Base-by-base conservation (phyloP, 1,140 invertebrate species). In the Drosophila chauvacae region DNA sequence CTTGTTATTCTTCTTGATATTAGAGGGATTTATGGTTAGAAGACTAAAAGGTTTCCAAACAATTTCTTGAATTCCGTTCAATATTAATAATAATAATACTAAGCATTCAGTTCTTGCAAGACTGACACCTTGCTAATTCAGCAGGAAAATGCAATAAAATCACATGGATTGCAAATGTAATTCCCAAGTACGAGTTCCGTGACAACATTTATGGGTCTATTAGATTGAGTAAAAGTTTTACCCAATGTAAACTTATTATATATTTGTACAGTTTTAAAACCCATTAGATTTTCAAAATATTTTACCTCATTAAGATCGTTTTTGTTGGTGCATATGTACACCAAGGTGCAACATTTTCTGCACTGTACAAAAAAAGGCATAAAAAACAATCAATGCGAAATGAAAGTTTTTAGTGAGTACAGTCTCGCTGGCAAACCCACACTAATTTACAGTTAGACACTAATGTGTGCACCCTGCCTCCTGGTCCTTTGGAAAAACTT, bases 361-460 rank as follows among this genome's bases (percentile, higher is more conserved):
- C 48, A 60, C 62, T 50, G 61, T 55, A 77, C 55, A 48, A 57
- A 39, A 50, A 23, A 64, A 60, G 30, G 71, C 59, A 33, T 42
- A 71, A 72, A 72, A 71, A 72, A 60, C 69, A 80, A 84, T 84
- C 77, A 90, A 84, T 84, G 78, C 63, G 73, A 90, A 88, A 33
- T 83, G 71, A 76, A 88, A 82, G 81, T 70, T 68, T 78, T 62
- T 70, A 57, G 41, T 59, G 83, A 83, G 80, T 87, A 87, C 83
- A 87, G 84, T 88, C 61, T 72, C 84, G 80, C 11, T 56, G 30
- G 33, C 28, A 16, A 39, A 44, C 45, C 53, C 56, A 63, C 55
- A 68, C 64, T 73, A 68, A 74, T 39, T 41, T 62, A 64, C 61
- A 70, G 68, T 73, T 47, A 64, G 42, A 57, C 50, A 60, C 60